A percentile compares a stretch with the other conserved stretches of the same genome.
These are phyloP conservation scores for Micrasema longulum DNA, from an alignment of 1,140 invertebrate species.

Conservation along the genomic window DNA sequence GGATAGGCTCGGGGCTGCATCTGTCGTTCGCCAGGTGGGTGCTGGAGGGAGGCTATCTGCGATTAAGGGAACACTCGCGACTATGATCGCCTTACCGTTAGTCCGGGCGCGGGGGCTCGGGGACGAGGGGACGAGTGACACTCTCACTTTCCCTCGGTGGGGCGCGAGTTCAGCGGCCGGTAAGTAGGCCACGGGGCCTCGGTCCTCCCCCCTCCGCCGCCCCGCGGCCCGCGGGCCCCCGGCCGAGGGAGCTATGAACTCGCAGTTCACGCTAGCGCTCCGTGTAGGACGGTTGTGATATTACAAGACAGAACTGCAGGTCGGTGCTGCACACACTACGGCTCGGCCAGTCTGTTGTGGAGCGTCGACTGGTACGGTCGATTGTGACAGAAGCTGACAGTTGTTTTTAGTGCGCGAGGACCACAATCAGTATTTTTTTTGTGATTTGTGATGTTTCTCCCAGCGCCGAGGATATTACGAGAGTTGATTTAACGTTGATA, in stretches of 20 bases:
- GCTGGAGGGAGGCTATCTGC: neutral
- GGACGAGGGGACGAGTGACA: conserved; percentile 55
- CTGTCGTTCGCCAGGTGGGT: too few relatives aligned
- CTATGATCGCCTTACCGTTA: neutral
- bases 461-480: conserved; percentile 20
- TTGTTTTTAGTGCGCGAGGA: conserved; percentile 55
- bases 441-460: conserved; percentile 42
- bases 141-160: conserved; percentile 73
- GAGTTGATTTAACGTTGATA: too few relatives aligned
- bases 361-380: conserved; percentile 57
- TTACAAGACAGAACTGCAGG: conserved; percentile 1
- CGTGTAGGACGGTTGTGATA: conserved; percentile 55
- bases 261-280: conserved; percentile 59
- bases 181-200: conserved; percentile 75
- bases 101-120: conserved; percentile 6
- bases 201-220: conserved; percentile 67
- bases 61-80: neutral
- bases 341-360: conserved; percentile 60
- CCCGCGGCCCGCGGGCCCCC: conserved; percentile 38
- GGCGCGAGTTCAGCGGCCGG: conserved; percentile 70
- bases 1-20: neutral
- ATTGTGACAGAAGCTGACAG: conserved; percentile 54
- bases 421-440: conserved; percentile 32
- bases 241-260: conserved; percentile 53
- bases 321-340: conserved; percentile 13